Evolutionary conservation across 2,797 vertebrate species (phyloP), one percentile per base, ranked within the genome.

Genomic region (Toxotes lorentzi): DNA sequence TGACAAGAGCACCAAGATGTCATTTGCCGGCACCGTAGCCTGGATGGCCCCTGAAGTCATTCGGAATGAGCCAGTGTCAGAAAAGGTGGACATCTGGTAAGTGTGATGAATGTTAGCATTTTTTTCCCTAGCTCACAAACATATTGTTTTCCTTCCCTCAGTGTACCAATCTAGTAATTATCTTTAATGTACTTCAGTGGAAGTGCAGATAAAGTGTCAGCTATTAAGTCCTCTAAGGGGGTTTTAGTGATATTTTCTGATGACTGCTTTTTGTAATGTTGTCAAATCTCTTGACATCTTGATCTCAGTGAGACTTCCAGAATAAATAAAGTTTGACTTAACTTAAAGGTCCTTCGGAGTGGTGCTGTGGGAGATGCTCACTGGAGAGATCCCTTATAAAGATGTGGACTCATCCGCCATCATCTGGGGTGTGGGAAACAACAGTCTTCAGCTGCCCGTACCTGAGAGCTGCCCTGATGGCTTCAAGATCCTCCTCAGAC

Each of bases 1-100:
- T 7, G 98, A 99, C 93, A 99, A 99, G 90, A 99, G 98, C 95
- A 99, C 97, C 91, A 98, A 99, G 95, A 99, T 99, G 98, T 99
- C 97, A 11, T 99, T 99, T 2, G 98, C 98, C 0, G 97, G 98
- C 79, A 99, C 97, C 0, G 97, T 99, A 75, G 97, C 98, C 86
- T 99, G 98, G 98, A 99, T 99, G 98, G 98, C 98, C 0, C 97
- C 97, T 0, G 98, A 99, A 89, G 98, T 99, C 41, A 99, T 99
- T 83, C 96, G 97, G 62, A 99, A 99, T 0, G 97, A 99, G 77
- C 97, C 98, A 0, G 97, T 99, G 59, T 99, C 98, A 0, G 98
- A 99, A 93, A 99, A 99, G 91, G 98, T 99, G 14, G 98, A 99
- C 93, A 99, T 99, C 88, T 99, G 97, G 97, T 98, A 90, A 91